A percentile compares a stretch with the other conserved stretches of the same genome.
Evolutionary conservation across 2,888 invertebrate species (phyloP).

Genomic region (Arge pagana): DNA sequence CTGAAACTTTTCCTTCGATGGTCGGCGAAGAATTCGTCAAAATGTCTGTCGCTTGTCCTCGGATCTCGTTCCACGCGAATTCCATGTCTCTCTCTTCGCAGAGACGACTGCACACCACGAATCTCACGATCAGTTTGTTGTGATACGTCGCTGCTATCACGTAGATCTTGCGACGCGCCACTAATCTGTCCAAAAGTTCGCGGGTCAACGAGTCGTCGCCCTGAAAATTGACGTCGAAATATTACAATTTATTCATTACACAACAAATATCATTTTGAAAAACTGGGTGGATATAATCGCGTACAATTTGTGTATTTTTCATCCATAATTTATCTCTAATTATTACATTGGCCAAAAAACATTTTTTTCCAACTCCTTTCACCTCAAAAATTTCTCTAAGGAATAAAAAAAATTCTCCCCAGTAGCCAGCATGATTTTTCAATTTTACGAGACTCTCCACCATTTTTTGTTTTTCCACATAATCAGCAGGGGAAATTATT

Average conservation of each 20-base stretch:
- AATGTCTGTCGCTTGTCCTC: constrained; percentile 62
- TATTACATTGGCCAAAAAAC: too few relatives aligned
- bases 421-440: too few relatives aligned
- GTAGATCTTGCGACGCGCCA: constrained; percentile 77
- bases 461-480: neutral
- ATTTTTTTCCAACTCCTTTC: too few relatives aligned
- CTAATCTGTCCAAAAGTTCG: constrained; percentile 72
- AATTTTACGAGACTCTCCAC: neutral
- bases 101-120: constrained; percentile 79
- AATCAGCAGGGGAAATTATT: too few relatives aligned
- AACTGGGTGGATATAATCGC: too few relatives aligned
- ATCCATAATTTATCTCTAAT: too few relatives aligned
- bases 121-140: constrained; percentile 74
- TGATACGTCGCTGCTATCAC: constrained; percentile 77
- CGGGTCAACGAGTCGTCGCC: constrained; percentile 74
- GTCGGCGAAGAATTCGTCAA: constrained; percentile 16
- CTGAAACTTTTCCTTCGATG: neutral
- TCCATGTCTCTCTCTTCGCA: constrained; percentile 74
- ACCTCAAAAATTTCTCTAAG: neutral
- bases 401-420: neutral
- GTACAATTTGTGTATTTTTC: too few relatives aligned
- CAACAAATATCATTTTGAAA: too few relatives aligned
- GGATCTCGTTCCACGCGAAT: constrained; percentile 75
- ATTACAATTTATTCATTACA: too few relatives aligned
- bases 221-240: too few relatives aligned